Percentiles rank a stretch among this genome's conserved stretches.
phyloP scores from a whole-genome alignment of 2,113 vertebrate genomes.

The Entomyzon cyanotis region DNA sequence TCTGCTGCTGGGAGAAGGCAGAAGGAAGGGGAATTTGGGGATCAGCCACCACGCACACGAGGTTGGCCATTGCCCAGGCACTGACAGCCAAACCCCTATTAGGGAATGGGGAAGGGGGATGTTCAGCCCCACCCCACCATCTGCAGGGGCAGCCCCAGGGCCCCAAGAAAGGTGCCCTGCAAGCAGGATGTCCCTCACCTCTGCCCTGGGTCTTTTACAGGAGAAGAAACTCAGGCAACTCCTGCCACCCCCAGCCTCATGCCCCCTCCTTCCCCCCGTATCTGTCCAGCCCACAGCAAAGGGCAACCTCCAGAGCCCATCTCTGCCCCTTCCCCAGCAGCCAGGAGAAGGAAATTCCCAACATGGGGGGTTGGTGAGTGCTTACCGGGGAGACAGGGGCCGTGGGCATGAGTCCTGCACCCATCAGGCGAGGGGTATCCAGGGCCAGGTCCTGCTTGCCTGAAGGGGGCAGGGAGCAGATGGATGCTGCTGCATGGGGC shows the following conservation, averaged over 20 bases:
- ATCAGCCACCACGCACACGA: rapidly evolving
- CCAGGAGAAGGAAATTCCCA: background rate
- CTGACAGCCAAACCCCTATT: rapidly evolving
- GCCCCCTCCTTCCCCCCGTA: background rate
- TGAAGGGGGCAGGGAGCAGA: constrained; percentile 47
- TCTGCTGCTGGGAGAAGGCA: constrained; percentile 57
- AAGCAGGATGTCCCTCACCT: background rate
- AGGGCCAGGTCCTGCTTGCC: constrained; percentile 67
- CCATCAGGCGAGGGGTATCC: background rate
- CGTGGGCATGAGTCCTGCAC: background rate
- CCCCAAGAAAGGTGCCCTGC: background rate
- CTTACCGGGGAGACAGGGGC: constrained; percentile 64
- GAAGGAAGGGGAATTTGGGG: background rate
- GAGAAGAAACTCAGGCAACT: background rate
- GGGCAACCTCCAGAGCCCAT: background rate
- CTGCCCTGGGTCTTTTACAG: background rate
- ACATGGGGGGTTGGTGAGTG: rapidly evolving
- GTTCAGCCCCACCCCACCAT: background rate
- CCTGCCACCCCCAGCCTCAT: background rate
- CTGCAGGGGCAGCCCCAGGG: background rate
- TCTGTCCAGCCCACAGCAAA: background rate
- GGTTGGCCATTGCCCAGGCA: rapidly evolving
- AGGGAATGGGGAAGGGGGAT: background rate
- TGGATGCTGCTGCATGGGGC: background rate
- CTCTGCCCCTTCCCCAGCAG: background rate